phyloP scores from a whole-genome alignment of 2,113 vertebrate species.

The Laterallus jamaicensis region DNA sequence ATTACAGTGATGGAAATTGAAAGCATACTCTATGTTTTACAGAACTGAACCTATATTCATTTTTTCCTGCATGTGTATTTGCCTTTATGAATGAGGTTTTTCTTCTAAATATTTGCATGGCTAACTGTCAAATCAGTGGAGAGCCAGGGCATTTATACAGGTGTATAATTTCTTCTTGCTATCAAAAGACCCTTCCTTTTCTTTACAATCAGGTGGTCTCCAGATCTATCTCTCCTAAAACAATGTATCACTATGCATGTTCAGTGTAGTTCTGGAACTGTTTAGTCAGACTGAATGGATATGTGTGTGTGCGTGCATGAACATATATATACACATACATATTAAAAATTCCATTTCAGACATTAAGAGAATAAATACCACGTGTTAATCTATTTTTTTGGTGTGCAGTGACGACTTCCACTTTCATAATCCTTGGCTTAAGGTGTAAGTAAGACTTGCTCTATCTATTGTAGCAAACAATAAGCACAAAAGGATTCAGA shows the following conservation, averaged over 20 bases:
- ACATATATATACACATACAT: too few relatives aligned
- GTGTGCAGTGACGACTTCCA: background rate
- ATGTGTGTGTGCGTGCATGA: background rate
- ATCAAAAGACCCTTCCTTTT: background rate
- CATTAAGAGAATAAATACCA: background rate
- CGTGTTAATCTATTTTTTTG: background rate
- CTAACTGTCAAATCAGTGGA: background rate
- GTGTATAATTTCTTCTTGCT: background rate
- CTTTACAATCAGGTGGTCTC: background rate
- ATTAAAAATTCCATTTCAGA: background rate
- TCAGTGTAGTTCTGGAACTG: background rate
- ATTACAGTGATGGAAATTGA: background rate
- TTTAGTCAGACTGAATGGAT: background rate
- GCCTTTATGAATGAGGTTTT: background rate
- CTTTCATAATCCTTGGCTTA: constrained; percentile 42
- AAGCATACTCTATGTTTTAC: background rate
- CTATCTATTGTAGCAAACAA: constrained; percentile 15
- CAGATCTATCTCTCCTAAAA: background rate
- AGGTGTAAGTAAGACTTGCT: constrained; percentile 48
- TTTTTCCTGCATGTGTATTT: background rate
- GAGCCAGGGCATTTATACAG: background rate
- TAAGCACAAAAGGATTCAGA: constrained; percentile 67
- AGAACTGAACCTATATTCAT: background rate
- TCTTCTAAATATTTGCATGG: background rate
- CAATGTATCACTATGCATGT: background rate